These are phyloP conservation scores for Hystrix brachyura DNA, from an alignment of 2,113 vertebrate genomes.

Conservation along the genomic window DNA sequence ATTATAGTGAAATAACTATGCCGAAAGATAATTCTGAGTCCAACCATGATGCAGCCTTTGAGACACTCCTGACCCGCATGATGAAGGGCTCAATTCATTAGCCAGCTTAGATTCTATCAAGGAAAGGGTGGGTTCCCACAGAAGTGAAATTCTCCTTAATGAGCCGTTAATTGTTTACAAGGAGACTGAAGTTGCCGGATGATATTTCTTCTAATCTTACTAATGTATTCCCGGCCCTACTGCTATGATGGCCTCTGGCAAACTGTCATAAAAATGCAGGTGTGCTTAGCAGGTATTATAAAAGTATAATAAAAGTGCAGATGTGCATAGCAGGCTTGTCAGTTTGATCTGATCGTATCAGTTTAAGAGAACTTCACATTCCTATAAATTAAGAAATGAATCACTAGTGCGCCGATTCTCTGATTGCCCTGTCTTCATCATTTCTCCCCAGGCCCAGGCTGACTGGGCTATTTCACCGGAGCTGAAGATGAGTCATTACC, in stretches of 20 bases:
- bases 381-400: conserved; percentile 77
- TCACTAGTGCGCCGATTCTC: conserved; percentile 69
- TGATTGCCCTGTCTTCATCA: conserved; percentile 76
- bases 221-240: conserved; percentile 61
- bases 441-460: conserved; percentile 76
- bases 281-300: conserved; percentile 79
- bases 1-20: not conserved
- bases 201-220: conserved; percentile 76
- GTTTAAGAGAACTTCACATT: conserved; percentile 58
- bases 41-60: not conserved
- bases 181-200: conserved; percentile 55
- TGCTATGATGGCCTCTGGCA: conserved; percentile 62
- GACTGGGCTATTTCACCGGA: conserved; percentile 73
- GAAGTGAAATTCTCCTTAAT: conserved; percentile 63
- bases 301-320: conserved; percentile 75
- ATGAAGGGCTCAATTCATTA: conserved; percentile 57
- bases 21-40: conserved; percentile 21
- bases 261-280: conserved; percentile 80
- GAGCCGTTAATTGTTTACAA: conserved; percentile 74
- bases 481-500: conserved; percentile 79
- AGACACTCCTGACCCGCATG: not conserved
- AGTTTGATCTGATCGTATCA: conserved; percentile 45
- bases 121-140: conserved; percentile 60
- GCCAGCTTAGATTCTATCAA: conserved; percentile 33
- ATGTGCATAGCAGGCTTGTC: conserved; percentile 80